Percentiles rank a stretch among this genome's conserved stretches.
phyloP scores from a whole-genome alignment of 2,888 invertebrate genomes.

The Lochmaea capreae region DNA sequence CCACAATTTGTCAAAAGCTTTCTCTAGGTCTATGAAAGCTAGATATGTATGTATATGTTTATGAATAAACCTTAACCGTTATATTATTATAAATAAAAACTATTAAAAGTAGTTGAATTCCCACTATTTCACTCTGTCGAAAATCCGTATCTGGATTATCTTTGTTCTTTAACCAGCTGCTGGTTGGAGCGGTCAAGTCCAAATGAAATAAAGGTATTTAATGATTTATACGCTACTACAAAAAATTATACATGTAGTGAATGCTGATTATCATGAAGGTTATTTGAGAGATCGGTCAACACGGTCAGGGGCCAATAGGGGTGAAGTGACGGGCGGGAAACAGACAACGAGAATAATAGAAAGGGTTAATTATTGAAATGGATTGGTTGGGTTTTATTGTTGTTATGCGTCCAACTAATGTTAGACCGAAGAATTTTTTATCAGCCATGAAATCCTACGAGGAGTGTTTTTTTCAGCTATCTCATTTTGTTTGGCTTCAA shows the following conservation, averaged over 20 bases:
- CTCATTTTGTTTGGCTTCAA: not conserved
- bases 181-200: constrained; percentile 19
- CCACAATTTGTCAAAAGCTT: too few species aligned
- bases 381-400: constrained; percentile 1
- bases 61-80: too few species aligned
- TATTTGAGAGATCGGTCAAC: constrained; percentile 7
- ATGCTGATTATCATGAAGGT: constrained; percentile 33
- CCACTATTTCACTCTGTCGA: too few species aligned
- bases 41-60: too few species aligned
- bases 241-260: constrained; percentile 38
- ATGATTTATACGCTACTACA: constrained; percentile 37
- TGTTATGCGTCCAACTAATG: not conserved
- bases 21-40: too few species aligned
- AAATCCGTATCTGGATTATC: constrained; percentile 3
- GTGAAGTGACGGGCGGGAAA: constrained; percentile 4
- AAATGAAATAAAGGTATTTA: constrained; percentile 38
- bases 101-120: too few species aligned
- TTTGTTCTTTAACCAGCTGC: constrained; percentile 11
- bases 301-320: constrained; percentile 9
- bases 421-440: not conserved
- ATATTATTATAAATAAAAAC: too few species aligned
- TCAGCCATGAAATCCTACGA: not conserved
- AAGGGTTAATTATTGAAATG: constrained; percentile 14
- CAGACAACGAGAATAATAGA: constrained; percentile 13
- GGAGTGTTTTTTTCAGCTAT: not conserved